Evolutionary conservation across 2,797 vertebrate genomes (phyloP), one percentile per base, ranked within the genome.

Genomic region (Xerus rutilus): DNA sequence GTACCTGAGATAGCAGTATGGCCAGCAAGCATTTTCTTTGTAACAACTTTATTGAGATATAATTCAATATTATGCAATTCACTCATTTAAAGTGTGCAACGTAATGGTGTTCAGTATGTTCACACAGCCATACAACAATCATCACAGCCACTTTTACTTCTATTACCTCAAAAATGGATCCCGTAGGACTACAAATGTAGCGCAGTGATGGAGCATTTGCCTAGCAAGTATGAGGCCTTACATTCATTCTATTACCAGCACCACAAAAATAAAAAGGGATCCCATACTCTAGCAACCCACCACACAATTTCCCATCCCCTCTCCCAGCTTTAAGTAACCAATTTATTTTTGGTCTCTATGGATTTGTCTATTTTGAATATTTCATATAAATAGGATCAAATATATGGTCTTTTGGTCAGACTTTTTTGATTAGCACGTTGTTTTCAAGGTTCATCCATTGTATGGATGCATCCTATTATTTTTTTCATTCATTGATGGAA

Each of bases 301-400:
- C 28, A 14, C n/a, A 89, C 52, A 72, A 82, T 87, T 79, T 10
- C 39, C 15, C 20, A 52, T 57, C 59, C 18, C 21, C 28, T 52
- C 28, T 43, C 12, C 57, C 3, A 78, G 47, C 4, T 21, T 12
- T 67, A 93, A 93, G 20, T 57, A 74, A 32, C 18, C 52, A 78
- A 70, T 65, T 79, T 4, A 73, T 54, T 69, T 88, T 91, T 32
- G 83, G 6, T 59, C 49, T 57, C 28, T 93, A 65, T 9, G 49
- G 5, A 88, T 72, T 83, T 82, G 47, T 45, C 15, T 43, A 7
- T 69, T 94, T 82, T 21, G 23, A 3, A 89, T 10, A 79, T 89
- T 89, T 91, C 32, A 74, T 65, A 94, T 25, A 86, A 91, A 84
- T 39, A 86, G 32, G n/a, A 45, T 81, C 54, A 94, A 70, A 65